Base-by-base conservation (phyloP, 1,140 invertebrate genomes). In the Orussus abietinus region DNA sequence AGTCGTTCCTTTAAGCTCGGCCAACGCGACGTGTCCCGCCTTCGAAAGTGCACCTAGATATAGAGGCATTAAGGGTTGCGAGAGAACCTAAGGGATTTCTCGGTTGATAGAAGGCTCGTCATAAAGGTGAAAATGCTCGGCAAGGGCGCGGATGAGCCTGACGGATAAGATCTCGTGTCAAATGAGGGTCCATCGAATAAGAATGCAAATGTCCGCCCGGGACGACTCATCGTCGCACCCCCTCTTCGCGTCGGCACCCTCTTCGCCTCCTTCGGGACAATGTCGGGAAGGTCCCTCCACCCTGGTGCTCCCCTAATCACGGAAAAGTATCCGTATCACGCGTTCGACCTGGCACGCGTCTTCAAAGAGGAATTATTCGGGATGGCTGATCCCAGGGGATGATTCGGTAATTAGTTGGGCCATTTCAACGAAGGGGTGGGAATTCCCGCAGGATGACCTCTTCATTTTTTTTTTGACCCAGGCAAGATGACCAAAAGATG, bases 141-240 rank as follows among this genome's bases (percentile, higher is more conserved):
- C n/a, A n/a, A 6, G 22, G 6, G 22, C 22, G 22, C 6, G 22
- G 34, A 13, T 12, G 18, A 18, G 34, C n/a, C 15, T 2, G 34
- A 36, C 13, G 12, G 34, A 36, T 20, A 18, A 36, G 21, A 36
- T 36, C 34, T 36, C 17, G 13, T 36, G 34, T 36, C 34, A 36
- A 20, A 36, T 36, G 34, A 36, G 34, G 21, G 34, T 36, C 34
- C 34, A 36, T 36, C 34, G 18, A 36, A 36, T 36, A 36, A 36
- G 21, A 19, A 36, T 36, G 34, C 34, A 36, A 36, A 36, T 36
- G 22, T 25, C 4, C 7, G 31, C n/a, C n/a, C n/a, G n/a, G n/a
- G n/a, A n/a, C n/a, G n/a, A n/a, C n/a, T n/a, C n/a, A n/a, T n/a
- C n/a, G n/a, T n/a, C n/a, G n/a, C n/a, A n/a, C n/a, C n/a, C n/a